Evolutionary conservation across 2,113 vertebrate species (phyloP).

Genomic region (Motacilla alba): DNA sequence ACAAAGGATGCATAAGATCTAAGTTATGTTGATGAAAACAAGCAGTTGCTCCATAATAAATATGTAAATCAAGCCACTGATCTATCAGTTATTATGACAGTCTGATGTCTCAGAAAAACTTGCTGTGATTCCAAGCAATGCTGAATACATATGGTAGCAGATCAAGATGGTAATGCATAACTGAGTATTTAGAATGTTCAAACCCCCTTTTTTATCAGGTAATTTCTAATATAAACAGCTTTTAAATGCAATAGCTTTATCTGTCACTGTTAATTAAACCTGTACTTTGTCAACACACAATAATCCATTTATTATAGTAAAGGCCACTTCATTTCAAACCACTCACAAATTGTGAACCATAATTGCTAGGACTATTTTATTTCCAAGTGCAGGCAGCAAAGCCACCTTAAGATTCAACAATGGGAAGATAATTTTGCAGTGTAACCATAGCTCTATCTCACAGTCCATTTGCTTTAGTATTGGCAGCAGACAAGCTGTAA

Average conservation of each 20-base stretch:
- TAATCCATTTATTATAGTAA: conserved; percentile 83
- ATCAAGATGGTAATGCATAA: conserved; percentile 48
- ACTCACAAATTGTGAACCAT: conserved; percentile 81
- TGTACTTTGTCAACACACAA: conserved; percentile 83
- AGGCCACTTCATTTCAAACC: conserved; percentile 83
- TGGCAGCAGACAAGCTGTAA: conserved; percentile 66
- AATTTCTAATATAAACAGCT: conserved; percentile 74
- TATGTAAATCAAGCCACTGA: conserved; percentile 33
- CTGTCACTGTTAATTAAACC: conserved; percentile 87
- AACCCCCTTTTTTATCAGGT: conserved; percentile 68
- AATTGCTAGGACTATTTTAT: conserved; percentile 82
- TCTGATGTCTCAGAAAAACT: conserved; percentile 13
- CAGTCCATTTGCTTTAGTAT: conserved; percentile 72
- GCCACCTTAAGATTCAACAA: conserved; percentile 66
- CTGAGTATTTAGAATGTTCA: conserved; percentile 49
- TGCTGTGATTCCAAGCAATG: conserved; percentile 17
- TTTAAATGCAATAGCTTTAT: conserved; percentile 72
- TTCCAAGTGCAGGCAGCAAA: conserved; percentile 72
- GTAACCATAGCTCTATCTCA: conserved; percentile 64
- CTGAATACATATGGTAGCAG: conserved; percentile 44
- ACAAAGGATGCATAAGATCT: conserved; percentile 25
- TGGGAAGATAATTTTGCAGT: conserved; percentile 58
- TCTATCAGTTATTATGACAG: conserved; percentile 43
- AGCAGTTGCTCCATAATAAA: neutral
- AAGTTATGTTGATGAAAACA: conserved; percentile 41